Evolutionary conservation across 2,888 invertebrate genomes (phyloP), one percentile per base, ranked within the genome.

Genomic region (Hyposoter didymator): DNA sequence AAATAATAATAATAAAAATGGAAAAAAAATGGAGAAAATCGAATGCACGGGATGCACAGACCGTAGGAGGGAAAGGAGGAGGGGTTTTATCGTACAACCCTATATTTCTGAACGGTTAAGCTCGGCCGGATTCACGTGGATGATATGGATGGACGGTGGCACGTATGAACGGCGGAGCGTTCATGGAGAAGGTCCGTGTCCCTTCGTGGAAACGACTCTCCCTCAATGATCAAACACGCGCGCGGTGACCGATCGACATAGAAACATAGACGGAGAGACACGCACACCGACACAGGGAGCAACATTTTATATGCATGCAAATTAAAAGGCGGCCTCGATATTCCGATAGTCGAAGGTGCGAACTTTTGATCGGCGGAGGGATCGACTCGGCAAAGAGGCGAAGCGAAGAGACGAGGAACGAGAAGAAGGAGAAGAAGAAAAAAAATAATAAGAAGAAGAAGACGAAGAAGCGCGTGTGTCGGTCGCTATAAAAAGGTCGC

Each of bases 341-440:
- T 59, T 59, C 59, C 59, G 59, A 59, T 59, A 59, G 59, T 28
- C 59, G 59, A 59, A 59, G 59, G 59, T 59, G 59, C 28, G 59
- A 59, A 59, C 28, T 59, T 59, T 59, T 59, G 59, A 59, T 59
- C 1, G 12, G 59, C 59, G 28, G 28, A 14, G 59, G 28, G 59
- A 59, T 28, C 12, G 12, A 28, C 14, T 59, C 14, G 59, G 28
- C 8, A 59, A 59, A 28, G 28, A 28, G 59, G 28, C 59, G 6
- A 28, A 28, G 28, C 59, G 22, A 4, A 59, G 22, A 4, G 55
- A 59, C 28, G 12, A 22, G 2, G 52, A 52, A 55, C 22, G 28
- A 22, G 55, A 55, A 55, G 55, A 55, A 55, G 55, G 28, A 22
- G 55, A 59, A 59, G 55, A 52, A 52, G 52, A 52, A 19, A 19